A percentile compares a stretch with the other conserved stretches of the same genome.
These are phyloP conservation scores for Cynaeus angustus DNA, from an alignment of 2,888 invertebrate species.

Conservation along the genomic window DNA sequence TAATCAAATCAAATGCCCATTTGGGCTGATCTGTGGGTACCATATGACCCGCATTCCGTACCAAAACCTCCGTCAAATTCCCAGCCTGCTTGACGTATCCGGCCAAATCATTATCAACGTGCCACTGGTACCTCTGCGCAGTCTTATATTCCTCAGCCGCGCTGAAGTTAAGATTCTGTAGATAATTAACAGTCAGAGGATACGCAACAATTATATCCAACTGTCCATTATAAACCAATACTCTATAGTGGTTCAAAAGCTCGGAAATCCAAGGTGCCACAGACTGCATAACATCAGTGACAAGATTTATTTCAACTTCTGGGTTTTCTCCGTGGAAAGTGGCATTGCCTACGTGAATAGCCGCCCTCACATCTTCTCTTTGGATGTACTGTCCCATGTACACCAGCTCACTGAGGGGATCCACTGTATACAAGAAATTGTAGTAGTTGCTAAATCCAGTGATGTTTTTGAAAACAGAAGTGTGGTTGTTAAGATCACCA, in stretches of 20 bases:
- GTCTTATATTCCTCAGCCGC: constrained; percentile 79
- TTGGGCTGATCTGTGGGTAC: constrained; percentile 86
- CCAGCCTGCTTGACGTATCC: constrained; percentile 84
- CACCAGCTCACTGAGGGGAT: constrained; percentile 71
- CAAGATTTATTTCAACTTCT: constrained; percentile 82
- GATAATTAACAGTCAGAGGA: constrained; percentile 87
- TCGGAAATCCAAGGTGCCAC: constrained; percentile 83
- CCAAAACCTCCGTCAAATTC: constrained; percentile 82
- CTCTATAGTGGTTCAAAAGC: constrained; percentile 79
- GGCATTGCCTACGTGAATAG: constrained; percentile 89
- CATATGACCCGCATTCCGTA: constrained; percentile 88
- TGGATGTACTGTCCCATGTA: constrained; percentile 79
- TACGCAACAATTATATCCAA: constrained; percentile 93
- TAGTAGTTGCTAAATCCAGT: constrained; percentile 86
- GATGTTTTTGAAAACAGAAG: constrained; percentile 80
- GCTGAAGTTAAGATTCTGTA: constrained; percentile 81
- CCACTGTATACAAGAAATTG: constrained; percentile 80
- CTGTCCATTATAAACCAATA: constrained; percentile 92
- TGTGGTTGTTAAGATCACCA: constrained; percentile 76
- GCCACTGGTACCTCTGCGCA: constrained; percentile 81
- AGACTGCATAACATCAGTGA: constrained; percentile 87
- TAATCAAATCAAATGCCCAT: constrained; percentile 84
- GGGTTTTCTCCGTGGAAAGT: constrained; percentile 77
- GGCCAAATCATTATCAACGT: constrained; percentile 79
- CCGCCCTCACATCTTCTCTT: constrained; percentile 76